phyloP scores from a whole-genome alignment of 1,140 invertebrate species.

The Mercenaria mercenaria region DNA sequence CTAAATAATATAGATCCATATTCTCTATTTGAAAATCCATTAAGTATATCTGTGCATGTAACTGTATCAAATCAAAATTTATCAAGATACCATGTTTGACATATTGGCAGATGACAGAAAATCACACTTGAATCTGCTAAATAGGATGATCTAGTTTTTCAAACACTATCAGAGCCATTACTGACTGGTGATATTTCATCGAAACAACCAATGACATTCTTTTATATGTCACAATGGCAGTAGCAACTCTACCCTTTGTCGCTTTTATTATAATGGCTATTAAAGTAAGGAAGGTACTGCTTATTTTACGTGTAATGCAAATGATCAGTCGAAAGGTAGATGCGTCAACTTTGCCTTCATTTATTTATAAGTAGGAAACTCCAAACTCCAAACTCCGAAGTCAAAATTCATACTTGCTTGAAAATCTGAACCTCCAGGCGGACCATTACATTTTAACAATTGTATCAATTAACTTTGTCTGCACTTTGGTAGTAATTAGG shows the following conservation, averaged over 20 bases:
- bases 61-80: too few relatives aligned
- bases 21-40: too few relatives aligned
- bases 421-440: not conserved
- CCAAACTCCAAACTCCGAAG: not conserved
- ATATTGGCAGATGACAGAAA: not conserved
- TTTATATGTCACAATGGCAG: not conserved
- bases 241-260: not conserved
- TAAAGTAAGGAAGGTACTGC: not conserved
- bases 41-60: too few relatives aligned
- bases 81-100: too few relatives aligned
- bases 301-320: not conserved
- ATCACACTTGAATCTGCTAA: conserved; percentile 24
- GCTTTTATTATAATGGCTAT: not conserved
- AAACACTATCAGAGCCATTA: conserved; percentile 16
- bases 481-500: not conserved
- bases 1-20: too few relatives aligned
- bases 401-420: not conserved
- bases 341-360: not conserved
- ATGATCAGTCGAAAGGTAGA: not conserved
- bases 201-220: not conserved
- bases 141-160: conserved; percentile 2
- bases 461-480: not conserved
- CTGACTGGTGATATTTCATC: not conserved
- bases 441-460: not conserved
- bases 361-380: not conserved